Evolutionary conservation across 2,797 vertebrate genomes (phyloP).

Genomic region (Myiotriccus ornatus): DNA sequence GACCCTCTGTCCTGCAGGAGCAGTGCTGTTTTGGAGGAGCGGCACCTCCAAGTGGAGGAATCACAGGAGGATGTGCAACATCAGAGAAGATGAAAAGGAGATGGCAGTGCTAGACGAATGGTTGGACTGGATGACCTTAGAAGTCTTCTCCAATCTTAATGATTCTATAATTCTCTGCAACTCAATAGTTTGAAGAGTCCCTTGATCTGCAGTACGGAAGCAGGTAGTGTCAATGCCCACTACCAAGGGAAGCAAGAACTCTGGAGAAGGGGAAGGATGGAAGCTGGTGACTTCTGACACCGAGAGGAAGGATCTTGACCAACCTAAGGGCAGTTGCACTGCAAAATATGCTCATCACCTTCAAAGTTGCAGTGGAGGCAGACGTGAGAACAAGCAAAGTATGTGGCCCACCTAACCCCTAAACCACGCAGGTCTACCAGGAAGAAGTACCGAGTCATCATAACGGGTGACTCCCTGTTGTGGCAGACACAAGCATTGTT

Average conservation of each 20-base stretch:
- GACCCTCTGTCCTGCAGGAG: background rate
- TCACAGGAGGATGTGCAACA: background rate
- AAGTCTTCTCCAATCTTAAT: background rate
- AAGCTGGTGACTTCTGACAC: background rate
- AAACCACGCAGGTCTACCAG: background rate
- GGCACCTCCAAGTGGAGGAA: background rate
- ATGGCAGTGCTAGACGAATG: background rate
- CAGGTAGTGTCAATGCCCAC: background rate
- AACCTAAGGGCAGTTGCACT: background rate
- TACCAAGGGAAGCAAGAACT: background rate
- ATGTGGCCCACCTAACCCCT: background rate
- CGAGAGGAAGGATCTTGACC: background rate
- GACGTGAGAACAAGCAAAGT: background rate
- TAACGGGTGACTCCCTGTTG: background rate
- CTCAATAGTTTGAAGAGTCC: background rate
- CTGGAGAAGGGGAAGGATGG: background rate
- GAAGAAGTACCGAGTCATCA: background rate
- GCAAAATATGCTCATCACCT: background rate
- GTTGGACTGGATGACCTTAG: background rate
- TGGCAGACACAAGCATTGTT: background rate
- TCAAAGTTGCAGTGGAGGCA: background rate
- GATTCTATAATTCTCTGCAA: background rate
- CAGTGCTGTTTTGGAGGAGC: background rate
- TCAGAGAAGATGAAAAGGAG: background rate
- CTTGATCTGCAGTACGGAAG: background rate